Evolutionary conservation across 2,888 invertebrate genomes (phyloP).

Genomic region (Ennomos erosarius): DNA sequence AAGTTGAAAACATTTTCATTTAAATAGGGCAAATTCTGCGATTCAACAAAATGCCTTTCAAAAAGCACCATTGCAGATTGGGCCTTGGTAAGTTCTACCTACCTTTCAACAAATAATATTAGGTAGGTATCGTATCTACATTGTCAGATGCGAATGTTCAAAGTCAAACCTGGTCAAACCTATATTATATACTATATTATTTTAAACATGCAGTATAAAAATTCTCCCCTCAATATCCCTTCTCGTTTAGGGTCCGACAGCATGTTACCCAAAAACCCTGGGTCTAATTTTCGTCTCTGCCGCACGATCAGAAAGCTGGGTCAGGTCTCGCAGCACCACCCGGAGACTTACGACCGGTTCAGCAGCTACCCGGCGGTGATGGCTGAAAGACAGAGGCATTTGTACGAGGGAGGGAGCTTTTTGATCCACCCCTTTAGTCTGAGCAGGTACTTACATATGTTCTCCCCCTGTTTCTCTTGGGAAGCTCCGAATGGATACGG

Average conservation of each 20-base stretch:
- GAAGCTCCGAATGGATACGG: too few relatives aligned
- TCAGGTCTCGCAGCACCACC: conserved; percentile 58
- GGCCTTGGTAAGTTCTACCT: conserved; percentile 46
- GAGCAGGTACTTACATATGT: conserved; percentile 50
- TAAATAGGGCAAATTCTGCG: too few relatives aligned
- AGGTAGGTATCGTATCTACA: too few relatives aligned
- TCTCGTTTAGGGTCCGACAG: conserved; percentile 51
- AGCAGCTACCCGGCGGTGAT: conserved; percentile 61
- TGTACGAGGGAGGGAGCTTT: conserved; percentile 46
- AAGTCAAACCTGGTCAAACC: too few relatives aligned
- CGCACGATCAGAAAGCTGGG: conserved; percentile 46
- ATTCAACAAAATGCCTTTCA: conserved; percentile 33
- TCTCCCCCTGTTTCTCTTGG: background rate
- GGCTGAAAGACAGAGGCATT: conserved; percentile 58
- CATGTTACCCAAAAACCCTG: conserved; percentile 46
- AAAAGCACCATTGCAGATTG: conserved; percentile 51
- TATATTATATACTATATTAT: too few relatives aligned
- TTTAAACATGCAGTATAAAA: too few relatives aligned
- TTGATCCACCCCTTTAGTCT: conserved; percentile 64
- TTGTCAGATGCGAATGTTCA: too few relatives aligned
- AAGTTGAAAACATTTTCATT: too few relatives aligned
- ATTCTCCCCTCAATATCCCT: background rate
- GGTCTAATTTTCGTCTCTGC: conserved; percentile 18
- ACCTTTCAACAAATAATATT: background rate
- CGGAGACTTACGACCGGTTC: conserved; percentile 52